These are phyloP conservation scores for Nyctalus aviator DNA, from an alignment of 2,797 vertebrate genomes.

Conservation along the genomic window DNA sequence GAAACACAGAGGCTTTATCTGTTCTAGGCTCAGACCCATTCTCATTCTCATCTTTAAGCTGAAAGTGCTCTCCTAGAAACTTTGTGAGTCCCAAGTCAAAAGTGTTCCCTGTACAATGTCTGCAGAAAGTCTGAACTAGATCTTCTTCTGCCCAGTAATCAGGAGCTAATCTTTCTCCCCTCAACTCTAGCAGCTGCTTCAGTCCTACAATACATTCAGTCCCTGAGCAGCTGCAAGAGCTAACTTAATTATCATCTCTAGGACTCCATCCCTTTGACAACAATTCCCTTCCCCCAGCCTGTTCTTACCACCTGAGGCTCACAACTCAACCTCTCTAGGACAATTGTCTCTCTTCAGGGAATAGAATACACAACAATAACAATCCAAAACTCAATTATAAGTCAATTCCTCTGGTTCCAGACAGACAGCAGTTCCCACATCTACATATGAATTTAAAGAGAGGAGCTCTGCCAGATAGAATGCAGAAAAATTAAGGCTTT, in stretches of 20 bases:
- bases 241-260: constrained; percentile 28
- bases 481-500: not conserved
- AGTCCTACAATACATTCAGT: not conserved
- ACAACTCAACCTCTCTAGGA: constrained; percentile 8
- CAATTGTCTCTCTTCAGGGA: not conserved
- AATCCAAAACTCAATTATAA: constrained; percentile 16
- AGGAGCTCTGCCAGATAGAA: not conserved
- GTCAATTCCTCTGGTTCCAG: not conserved
- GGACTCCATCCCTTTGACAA: not conserved
- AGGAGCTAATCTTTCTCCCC: not conserved
- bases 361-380: constrained; percentile 9
- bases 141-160: not conserved
- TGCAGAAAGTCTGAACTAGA: constrained; percentile 12
- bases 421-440: not conserved
- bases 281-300: not conserved
- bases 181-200: constrained; percentile 1
- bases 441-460: not conserved
- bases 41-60: not conserved
- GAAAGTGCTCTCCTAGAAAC: not conserved
- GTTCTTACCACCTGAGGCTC: constrained; percentile 4
- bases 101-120: not conserved
- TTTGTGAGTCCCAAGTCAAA: constrained; percentile 38
- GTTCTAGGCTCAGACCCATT: not conserved
- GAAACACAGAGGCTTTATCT: not conserved
- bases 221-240: not conserved